Evolutionary conservation across 2,113 vertebrate genomes (phyloP).

Genomic region (Carlito syrichta): DNA sequence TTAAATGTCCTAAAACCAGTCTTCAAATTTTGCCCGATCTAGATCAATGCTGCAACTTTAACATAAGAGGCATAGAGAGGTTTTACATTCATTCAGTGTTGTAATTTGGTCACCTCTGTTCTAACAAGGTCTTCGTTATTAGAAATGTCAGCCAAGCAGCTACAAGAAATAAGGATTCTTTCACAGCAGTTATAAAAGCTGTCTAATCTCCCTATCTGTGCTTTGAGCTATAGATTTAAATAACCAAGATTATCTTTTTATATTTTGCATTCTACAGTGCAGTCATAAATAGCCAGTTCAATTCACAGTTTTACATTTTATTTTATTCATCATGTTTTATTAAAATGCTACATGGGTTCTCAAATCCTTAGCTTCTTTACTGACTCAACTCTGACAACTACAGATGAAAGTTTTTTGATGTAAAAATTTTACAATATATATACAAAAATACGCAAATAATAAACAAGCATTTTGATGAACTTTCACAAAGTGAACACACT

Average conservation of each 20-base stretch:
- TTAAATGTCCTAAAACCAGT: not conserved
- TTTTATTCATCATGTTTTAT: not conserved
- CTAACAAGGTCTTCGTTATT: not conserved
- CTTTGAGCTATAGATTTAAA: not conserved
- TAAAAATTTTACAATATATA: not conserved
- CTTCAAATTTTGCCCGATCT: not conserved
- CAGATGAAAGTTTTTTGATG: not conserved
- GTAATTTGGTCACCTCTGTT: not conserved
- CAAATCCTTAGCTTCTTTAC: constrained; percentile 7
- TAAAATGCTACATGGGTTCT: not conserved
- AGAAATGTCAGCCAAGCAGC: not conserved
- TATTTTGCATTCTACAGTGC: not conserved
- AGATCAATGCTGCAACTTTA: not conserved
- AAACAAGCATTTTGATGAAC: not conserved
- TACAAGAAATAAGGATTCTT: not conserved
- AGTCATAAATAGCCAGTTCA: not conserved
- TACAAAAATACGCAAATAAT: not conserved
- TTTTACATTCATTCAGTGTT: not conserved
- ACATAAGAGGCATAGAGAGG: not conserved
- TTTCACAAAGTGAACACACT: not conserved
- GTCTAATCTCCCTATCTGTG: not conserved
- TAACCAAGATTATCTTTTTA: not conserved
- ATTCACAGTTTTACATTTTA: not conserved
- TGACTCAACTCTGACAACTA: not conserved
- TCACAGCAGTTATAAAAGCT: not conserved